phyloP scores from a whole-genome alignment of 2,888 invertebrate genomes.

The Sisyra nigra region DNA sequence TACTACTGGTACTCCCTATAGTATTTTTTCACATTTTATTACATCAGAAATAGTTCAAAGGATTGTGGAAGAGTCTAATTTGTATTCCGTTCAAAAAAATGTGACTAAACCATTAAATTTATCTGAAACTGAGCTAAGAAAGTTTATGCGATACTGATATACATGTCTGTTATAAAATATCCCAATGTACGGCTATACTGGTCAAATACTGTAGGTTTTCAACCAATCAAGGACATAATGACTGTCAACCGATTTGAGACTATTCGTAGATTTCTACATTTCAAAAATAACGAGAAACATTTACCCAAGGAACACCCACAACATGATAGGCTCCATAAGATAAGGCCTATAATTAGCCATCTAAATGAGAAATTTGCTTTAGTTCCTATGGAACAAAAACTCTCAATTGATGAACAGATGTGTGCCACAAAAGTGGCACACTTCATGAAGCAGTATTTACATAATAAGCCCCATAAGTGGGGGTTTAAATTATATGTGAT shows the following conservation, averaged over 20 bases:
- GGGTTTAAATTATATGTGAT: slow-evolving; percentile 18
- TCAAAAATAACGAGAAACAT: slow-evolving; percentile 14
- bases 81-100: neutral
- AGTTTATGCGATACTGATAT: neutral
- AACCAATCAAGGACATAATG: neutral
- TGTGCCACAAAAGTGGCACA: slow-evolving; percentile 20
- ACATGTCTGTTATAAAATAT: neutral
- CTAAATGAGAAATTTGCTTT: slow-evolving; percentile 17
- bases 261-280: slow-evolving; percentile 17
- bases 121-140: neutral
- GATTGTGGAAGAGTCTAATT: neutral
- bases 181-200: neutral
- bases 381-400: slow-evolving; percentile 17
- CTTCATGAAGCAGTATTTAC: slow-evolving; percentile 18
- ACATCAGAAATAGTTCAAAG: neutral
- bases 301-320: slow-evolving; percentile 9
- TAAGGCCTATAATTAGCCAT: slow-evolving; percentile 12
- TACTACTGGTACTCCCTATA: neutral
- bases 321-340: slow-evolving; percentile 14
- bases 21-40: neutral
- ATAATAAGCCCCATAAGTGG: slow-evolving; percentile 19
- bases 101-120: neutral
- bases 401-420: slow-evolving; percentile 18
- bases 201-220: neutral
- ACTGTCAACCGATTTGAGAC: neutral